These are phyloP conservation scores for Pomacea maculata DNA, from an alignment of 1,140 invertebrate species.

Conservation along the genomic window DNA sequence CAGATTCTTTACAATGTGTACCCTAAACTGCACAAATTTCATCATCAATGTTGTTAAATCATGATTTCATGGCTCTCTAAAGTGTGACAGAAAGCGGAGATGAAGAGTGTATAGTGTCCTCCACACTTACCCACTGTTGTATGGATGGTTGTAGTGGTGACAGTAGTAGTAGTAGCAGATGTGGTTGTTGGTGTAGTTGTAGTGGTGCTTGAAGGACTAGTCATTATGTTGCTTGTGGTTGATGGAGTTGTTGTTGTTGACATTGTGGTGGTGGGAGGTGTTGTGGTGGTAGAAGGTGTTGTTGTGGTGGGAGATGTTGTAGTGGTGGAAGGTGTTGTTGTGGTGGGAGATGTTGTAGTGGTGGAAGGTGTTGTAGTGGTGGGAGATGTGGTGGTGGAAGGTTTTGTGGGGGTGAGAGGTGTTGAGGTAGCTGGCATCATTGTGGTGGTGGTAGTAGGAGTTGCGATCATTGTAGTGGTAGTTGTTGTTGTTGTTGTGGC, in stretches of 20 bases:
- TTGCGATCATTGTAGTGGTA: too few species aligned
- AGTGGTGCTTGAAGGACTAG: neutral
- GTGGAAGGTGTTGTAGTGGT: constrained; percentile 7
- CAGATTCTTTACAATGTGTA: too few species aligned
- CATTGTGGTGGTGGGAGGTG: neutral
- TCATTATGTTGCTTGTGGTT: neutral
- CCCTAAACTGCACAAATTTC: too few species aligned
- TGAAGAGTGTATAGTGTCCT: too few species aligned
- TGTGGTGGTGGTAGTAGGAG: neutral
- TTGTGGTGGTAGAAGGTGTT: neutral
- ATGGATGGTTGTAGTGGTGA: too few species aligned
- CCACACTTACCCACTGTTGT: neutral
- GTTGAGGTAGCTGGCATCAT: neutral
- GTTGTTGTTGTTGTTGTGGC: too few species aligned
- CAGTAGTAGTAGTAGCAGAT: neutral
- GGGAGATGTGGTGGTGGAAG: neutral
- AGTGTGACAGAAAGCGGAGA: too few species aligned
- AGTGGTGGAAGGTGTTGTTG: constrained; percentile 2
- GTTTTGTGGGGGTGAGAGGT: constrained; percentile 6
- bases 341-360: constrained; percentile 2
- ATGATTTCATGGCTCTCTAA: too few species aligned
- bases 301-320: constrained; percentile 5
- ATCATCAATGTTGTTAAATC: too few species aligned
- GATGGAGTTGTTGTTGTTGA: constrained; percentile 9
- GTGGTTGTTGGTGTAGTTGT: constrained; percentile 4